Evolutionary conservation across 1,140 invertebrate species (phyloP), one percentile per base, ranked within the genome.

Genomic region (Lepidurus couesii): DNA sequence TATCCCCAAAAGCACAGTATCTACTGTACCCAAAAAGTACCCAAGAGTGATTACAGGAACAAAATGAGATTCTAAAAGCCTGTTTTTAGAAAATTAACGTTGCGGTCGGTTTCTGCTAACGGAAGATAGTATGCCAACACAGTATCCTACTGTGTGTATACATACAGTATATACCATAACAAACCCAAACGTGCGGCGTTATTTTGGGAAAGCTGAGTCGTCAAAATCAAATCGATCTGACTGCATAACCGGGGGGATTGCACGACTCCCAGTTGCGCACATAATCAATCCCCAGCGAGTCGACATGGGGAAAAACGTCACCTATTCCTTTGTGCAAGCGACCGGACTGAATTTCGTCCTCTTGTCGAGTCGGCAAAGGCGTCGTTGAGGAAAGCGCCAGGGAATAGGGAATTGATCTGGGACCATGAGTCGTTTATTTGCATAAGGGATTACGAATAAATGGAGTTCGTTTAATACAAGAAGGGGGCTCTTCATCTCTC

Each of bases 401-500:
- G 6, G 53, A 7, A 65, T 65, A 65, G 53, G 53, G 53, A 16
- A 65, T 65, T 65, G 53, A 65, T 65, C 53, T 65, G 53, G 53
- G 53, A 21, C 53, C 3, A 65, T 21, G 53, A 65, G 53, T 65
- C 53, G 53, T 65, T 34, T 65, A 65, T 65, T 65, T 65, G 53
- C 53, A 65, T 65, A 65, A 65, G 53, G 13, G 53, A 65, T 65
- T 65, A 65, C 53, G 16, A 65, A 21, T 65, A 65, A 21, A 65
- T 65, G 53, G 53, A 65, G 53, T 65, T 65, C 53, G 8, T 65
- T 21, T 65, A 13, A 65, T 65, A 13, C 53, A 16, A 65, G 53
- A 65, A 21, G 53, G 53, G 6, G 21, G n/a, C 34, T 13, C 53
- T 13, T 21, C 53, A 13, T 65, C 53, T 21, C 45, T 21, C 6